Base-by-base conservation (phyloP, 1,140 invertebrate genomes). In the Platyura marginata region DNA sequence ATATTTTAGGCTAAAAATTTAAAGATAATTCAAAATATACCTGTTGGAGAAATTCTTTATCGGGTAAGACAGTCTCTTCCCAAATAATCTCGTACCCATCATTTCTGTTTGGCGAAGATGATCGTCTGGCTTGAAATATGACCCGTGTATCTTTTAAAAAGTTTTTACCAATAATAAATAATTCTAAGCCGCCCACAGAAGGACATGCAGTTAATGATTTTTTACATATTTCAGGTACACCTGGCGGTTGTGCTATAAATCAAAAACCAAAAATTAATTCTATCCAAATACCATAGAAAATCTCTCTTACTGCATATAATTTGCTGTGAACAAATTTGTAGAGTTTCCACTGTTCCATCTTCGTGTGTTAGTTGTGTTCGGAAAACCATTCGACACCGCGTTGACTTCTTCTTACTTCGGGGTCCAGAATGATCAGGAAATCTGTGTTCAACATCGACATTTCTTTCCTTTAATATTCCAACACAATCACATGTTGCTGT, bases 111-210 rank as follows among this genome's bases (percentile, higher is more conserved):
- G 49, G 51, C 35, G 56, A 54, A 63, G 49, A 45, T 68, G 67
- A 35, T 63, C 57, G 52, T 57, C 61, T 66, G 53, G 85, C 64
- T 62, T 82, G 77, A 59, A 96, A 95, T 33, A 89, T 69, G 8
- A 96, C 80, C 41, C 77, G 74, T 2, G 89, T 91, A 62, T 95
- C 90, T 65, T 95, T 94, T 11, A 92, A 70, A 58, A 97, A 96
- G 64, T 97, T 96, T 63, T 96, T 95, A 9, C 93, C 92, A 41
- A 97, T 76, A 37, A 96, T 81, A 58, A 95, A 95, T 13, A 97
- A 63, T 55, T 95, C 91, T n/a, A 78, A 57, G 1, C 87, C 87
- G 6, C 91, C 92, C 35, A 71, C 71, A 0, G 80, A 79, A 8
- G 77, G 74, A 53, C 79, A 84, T 16, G 81, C 78, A 16, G 73